Conservation (phyloP, 2,113 vertebrate genomes). For the Nyctereutes procyonoides region DNA sequence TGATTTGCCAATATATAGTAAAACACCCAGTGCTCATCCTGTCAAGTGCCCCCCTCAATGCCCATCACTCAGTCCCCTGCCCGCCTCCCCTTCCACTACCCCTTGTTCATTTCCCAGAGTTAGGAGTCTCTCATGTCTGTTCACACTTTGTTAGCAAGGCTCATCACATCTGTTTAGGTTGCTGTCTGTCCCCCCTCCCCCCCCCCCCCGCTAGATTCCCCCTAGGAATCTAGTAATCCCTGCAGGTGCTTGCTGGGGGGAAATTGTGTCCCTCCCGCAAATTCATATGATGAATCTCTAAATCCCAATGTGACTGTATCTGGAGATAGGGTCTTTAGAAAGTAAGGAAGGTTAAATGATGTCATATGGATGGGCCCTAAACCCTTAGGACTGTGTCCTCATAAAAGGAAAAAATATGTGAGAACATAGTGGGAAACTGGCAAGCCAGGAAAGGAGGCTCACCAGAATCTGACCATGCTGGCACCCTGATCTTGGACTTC, state of each 20-base stretch:
- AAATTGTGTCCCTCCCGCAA: not conserved
- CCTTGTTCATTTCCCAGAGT: no score
- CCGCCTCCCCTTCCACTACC: no score
- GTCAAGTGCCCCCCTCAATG: no score
- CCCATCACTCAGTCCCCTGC: no score
- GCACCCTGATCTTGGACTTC: not conserved
- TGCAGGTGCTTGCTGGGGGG: not conserved
- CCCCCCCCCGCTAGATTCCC: not conserved
- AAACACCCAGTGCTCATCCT: no score
- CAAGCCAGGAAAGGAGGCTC: not conserved
- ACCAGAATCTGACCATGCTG: not conserved
- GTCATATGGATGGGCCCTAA: not conserved
- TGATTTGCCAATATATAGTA: no score
- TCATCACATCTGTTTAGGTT: not conserved
- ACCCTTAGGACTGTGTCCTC: not conserved
- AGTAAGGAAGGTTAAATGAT: constrained; percentile 17
- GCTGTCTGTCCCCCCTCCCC: not conserved
- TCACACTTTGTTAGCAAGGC: not conserved
- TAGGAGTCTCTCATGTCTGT: not conserved
- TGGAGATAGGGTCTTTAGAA: not conserved
- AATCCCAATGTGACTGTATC: not conserved
- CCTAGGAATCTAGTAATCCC: not conserved
- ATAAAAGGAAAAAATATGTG: not conserved
- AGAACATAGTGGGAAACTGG: not conserved
- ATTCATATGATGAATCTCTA: not conserved